Base-by-base conservation (phyloP, 2,113 vertebrate species). In the Cyprinodon variegatus region DNA sequence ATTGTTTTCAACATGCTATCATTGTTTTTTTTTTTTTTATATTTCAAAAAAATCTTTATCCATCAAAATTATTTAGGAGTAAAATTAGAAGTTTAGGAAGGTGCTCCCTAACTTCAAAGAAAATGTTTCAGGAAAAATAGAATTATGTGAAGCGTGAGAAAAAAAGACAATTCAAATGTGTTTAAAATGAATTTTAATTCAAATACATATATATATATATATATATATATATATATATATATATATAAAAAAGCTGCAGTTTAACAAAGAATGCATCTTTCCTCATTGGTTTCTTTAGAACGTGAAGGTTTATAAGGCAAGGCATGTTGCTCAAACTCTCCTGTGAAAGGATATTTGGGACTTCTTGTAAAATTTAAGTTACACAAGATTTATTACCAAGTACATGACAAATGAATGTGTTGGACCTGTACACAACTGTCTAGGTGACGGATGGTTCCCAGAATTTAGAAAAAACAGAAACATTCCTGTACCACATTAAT, bases 1-100 rank as follows among this genome's bases (percentile, higher is more conserved):
- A 43, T 14, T 67, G 61, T 66, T 78, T 72, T 68, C 43, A 41
- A 70, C 2, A 11, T 70, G 15, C 46, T 40, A 60, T 48, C 11
- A 41, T 29, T 37, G 37, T 68, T 1, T 29, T 29, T 29, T 29
- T 29, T 29, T 3, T 17, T 53, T 53, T 20, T 53, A 20, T 5
- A 5, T 50, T 50, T 0, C 8, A 20, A 17, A n/a, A 10, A 20
- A 57, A 2, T 11, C 2, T 57, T 57, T 4, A 15, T n/a, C 50
- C 50, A n/a, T 4, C n/a, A n/a, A 29, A 29, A 7, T 20, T 17
- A 20, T 53, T 14, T 2, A 17, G 4, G 0, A 9, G 9, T 41
- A 41, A 41, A 41, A 4, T 4, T 41, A 4, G 7, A 9, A 29
- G 29, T 29, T 29, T 29, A 29, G 17, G 8, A 14, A 57, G 2